Evolutionary conservation across 2,797 vertebrate genomes (phyloP).

Genomic region (Xerus rutilus): DNA sequence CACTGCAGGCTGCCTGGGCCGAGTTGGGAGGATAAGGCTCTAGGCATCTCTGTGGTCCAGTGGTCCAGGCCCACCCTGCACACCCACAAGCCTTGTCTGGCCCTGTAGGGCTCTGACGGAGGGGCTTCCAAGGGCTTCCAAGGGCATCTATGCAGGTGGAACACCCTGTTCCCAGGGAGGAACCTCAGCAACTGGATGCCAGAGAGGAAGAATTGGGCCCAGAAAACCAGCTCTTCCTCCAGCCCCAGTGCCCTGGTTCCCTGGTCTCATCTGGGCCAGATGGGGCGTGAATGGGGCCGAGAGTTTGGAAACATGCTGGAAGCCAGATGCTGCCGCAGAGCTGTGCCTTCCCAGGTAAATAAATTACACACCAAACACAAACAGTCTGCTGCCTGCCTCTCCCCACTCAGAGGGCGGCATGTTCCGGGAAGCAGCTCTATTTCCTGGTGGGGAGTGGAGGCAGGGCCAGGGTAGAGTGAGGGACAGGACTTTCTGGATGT

Average conservation of each 20-base stretch:
- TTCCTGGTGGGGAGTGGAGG: background rate
- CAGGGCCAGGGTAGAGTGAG: too few relatives aligned
- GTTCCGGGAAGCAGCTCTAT: background rate
- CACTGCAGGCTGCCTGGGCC: background rate
- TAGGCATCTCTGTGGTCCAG: background rate
- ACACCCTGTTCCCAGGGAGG: background rate
- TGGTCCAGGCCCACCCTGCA: background rate
- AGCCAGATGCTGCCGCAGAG: background rate
- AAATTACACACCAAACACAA: conserved; percentile 66
- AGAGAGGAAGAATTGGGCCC: background rate
- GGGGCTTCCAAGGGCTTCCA: background rate
- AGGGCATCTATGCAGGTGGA: background rate
- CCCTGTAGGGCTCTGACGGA: background rate
- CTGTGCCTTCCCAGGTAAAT: conserved; percentile 70
- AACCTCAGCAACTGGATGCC: background rate
- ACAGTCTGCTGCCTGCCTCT: conserved; percentile 60
- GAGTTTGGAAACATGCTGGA: conserved; percentile 1
- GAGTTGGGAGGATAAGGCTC: background rate
- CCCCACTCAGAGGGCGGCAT: background rate
- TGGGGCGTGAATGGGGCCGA: background rate
- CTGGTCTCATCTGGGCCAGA: conserved; percentile 19
- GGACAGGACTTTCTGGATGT: accelerated
- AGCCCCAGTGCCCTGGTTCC: background rate
- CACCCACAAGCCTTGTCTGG: too few relatives aligned
- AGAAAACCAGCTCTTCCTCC: background rate